Conservation (phyloP, 2,113 vertebrate species). For the Fulica atra region DNA sequence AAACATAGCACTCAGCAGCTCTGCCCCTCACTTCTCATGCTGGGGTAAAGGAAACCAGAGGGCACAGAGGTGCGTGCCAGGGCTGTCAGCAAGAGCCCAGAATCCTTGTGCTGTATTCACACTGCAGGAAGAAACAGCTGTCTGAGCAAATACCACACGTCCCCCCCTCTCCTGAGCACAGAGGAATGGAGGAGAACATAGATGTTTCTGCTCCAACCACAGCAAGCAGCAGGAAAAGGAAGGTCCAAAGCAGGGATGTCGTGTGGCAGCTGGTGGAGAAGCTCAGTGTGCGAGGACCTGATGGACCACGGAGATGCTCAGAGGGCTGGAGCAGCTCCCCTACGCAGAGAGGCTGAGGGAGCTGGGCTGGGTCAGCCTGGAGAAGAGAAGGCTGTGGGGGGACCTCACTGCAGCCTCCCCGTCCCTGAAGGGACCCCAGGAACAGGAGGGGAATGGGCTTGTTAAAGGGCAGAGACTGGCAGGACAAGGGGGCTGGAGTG, state of each 20-base stretch:
- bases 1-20: neutral
- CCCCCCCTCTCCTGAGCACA: too few species aligned
- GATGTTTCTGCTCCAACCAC: neutral
- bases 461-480: too few species aligned
- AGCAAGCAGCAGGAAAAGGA: neutral
- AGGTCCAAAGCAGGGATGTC: neutral
- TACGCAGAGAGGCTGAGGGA: too few species aligned
- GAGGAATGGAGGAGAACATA: neutral
- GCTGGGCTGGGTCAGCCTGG: too few species aligned
- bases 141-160: too few species aligned
- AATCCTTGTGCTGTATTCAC: neutral
- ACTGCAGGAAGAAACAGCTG: neutral
- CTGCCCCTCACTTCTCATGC: neutral
- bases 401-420: too few species aligned
- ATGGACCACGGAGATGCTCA: too few species aligned
- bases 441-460: too few species aligned
- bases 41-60: neutral
- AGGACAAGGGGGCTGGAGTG: too few species aligned
- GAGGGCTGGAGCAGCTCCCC: too few species aligned
- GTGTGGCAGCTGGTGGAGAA: neutral
- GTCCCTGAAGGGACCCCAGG: too few species aligned
- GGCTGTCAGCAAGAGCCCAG: neutral
- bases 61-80: accelerated
- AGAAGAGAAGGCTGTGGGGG: too few species aligned
- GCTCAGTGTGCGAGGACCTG: neutral